These are phyloP conservation scores for Bettongia penicillata DNA, from an alignment of 2,113 vertebrate species.

Conservation along the genomic window DNA sequence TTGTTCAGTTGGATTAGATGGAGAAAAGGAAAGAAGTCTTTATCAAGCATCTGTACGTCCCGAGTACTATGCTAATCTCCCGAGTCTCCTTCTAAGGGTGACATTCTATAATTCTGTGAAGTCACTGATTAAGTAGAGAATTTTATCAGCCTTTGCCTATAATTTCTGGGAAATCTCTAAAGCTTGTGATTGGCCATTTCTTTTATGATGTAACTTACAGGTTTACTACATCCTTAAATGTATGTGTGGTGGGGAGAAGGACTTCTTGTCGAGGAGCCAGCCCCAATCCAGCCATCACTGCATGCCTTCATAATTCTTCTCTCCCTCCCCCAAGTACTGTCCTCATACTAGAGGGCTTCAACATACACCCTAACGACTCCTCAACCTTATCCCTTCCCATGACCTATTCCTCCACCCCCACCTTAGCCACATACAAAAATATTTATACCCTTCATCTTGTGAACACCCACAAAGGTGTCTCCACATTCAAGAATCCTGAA, in stretches of 20 bases:
- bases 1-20: slow-evolving; percentile 49
- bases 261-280: neutral
- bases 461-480: too few relatives aligned
- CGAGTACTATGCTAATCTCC: neutral
- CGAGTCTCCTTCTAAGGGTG: neutral
- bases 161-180: slow-evolving; percentile 37
- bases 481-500: too few relatives aligned
- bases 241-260: neutral
- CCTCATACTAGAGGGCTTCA: neutral
- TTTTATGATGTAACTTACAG: neutral
- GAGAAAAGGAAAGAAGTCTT: neutral
- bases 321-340: neutral
- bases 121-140: neutral
- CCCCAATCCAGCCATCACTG: neutral
- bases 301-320: neutral
- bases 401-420: neutral
- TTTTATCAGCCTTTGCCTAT: neutral
- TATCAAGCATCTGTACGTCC: neutral
- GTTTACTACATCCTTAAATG: neutral
- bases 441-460: too few relatives aligned
- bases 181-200: neutral
- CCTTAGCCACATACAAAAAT: too few relatives aligned
- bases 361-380: neutral
- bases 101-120: neutral
- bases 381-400: neutral